Evolutionary conservation across 1,140 invertebrate genomes (phyloP).

Genomic region (Zaprionus nigranus): DNA sequence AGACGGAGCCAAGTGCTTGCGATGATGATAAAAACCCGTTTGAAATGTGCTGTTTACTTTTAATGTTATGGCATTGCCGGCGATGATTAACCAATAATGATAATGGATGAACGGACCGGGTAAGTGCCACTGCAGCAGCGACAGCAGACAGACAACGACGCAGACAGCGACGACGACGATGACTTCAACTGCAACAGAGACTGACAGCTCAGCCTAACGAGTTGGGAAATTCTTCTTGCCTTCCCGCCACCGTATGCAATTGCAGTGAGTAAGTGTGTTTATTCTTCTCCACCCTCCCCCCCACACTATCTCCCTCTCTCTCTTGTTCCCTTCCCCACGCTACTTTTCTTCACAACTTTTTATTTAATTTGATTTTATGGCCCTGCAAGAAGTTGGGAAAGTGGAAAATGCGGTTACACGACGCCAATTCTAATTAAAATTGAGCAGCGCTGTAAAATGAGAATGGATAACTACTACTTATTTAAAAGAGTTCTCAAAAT

Average conservation of each 20-base stretch:
- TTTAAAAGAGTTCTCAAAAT: slow-evolving; percentile 41
- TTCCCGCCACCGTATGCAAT: slow-evolving; percentile 32
- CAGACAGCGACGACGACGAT: slow-evolving; percentile 11
- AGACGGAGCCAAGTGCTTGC: too few species aligned
- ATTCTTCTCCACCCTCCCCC: not conserved
- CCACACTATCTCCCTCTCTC: slow-evolving; percentile 1
- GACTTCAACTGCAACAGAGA: slow-evolving; percentile 17
- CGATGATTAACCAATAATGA: slow-evolving; percentile 77
- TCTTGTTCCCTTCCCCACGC: not conserved
- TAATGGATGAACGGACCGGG: slow-evolving; percentile 41
- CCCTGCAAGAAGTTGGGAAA: slow-evolving; percentile 36
- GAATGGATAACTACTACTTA: slow-evolving; percentile 43
- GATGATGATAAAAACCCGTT: slow-evolving; percentile 68
- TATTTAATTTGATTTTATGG: slow-evolving; percentile 36
- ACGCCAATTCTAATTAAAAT: slow-evolving; percentile 52
- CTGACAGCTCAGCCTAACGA: slow-evolving; percentile 45
- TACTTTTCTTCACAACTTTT: slow-evolving; percentile 1
- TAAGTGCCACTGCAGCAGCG: slow-evolving; percentile 18
- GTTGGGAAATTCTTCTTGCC: slow-evolving; percentile 39
- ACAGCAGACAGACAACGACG: not conserved
- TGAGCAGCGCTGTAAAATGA: slow-evolving; percentile 33
- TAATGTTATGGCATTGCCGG: slow-evolving; percentile 56
- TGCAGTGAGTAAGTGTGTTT: slow-evolving; percentile 37
- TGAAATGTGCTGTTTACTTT: slow-evolving; percentile 65
- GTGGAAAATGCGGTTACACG: slow-evolving; percentile 48